A percentile compares a stretch with the other conserved stretches of the same genome.
These are phyloP conservation scores for Lottia scabra DNA, from an alignment of 2,888 invertebrate genomes.

Conservation along the genomic window DNA sequence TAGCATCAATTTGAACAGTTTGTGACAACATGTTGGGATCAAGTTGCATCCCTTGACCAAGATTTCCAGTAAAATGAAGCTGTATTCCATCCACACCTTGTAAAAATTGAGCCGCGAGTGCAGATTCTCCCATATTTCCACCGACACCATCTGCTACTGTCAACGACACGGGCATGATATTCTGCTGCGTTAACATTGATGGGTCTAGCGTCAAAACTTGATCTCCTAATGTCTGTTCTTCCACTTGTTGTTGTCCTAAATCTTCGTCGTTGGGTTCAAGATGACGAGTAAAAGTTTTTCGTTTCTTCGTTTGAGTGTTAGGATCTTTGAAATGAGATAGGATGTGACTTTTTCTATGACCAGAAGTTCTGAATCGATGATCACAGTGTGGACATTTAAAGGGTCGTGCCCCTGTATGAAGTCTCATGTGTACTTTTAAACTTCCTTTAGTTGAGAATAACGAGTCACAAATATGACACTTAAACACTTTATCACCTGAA, in stretches of 20 bases:
- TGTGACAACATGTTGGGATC: conserved; percentile 68
- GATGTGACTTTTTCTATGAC: conserved; percentile 77
- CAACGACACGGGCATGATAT: conserved; percentile 56
- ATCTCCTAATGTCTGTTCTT: conserved; percentile 26
- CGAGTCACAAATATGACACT: conserved; percentile 68
- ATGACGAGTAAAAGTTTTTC: conserved; percentile 28
- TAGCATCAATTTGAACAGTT: conserved; percentile 71
- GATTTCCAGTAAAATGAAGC: conserved; percentile 65
- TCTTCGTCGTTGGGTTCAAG: conserved; percentile 18
- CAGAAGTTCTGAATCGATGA: conserved; percentile 77
- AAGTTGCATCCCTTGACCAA: conserved; percentile 67
- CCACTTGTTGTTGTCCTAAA: not conserved
- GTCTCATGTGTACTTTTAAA: conserved; percentile 69
- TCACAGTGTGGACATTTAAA: conserved; percentile 87
- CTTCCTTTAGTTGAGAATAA: conserved; percentile 69
- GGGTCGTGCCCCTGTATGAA: conserved; percentile 78
- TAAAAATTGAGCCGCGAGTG: conserved; percentile 54
- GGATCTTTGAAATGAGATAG: conserved; percentile 71
- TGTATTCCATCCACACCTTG: conserved; percentile 65
- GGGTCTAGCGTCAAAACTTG: conserved; percentile 53
- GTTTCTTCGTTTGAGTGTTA: conserved; percentile 22
- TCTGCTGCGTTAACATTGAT: conserved; percentile 47
- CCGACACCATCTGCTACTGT: conserved; percentile 42
- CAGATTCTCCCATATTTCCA: conserved; percentile 41
- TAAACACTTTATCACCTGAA: conserved; percentile 65